Base-by-base conservation (phyloP, 2,113 vertebrate genomes). In the Callipepla californica region DNA sequence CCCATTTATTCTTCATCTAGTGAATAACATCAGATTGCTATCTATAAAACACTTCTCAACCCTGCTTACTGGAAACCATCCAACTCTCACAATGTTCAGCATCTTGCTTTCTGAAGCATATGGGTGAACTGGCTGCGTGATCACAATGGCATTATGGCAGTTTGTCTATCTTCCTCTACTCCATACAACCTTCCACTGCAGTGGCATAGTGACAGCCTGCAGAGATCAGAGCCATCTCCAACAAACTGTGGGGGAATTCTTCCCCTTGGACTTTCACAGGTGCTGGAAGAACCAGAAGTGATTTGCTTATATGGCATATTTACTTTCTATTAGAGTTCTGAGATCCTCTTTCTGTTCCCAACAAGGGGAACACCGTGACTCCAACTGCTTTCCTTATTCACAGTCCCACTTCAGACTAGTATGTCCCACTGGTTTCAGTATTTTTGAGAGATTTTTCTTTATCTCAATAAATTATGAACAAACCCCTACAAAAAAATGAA, bases 291-390 rank as follows among this genome's bases (percentile, higher is more conserved):
- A 11, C 5, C 16, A 48, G 25, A 77, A 61, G 5, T 8, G 25
- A 28, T 91, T 70, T 8, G 0, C 34, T 81, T 14, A 66, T 0
- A 63, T 38, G 12, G 10, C 0, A 0, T 21, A 40, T 21, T 3
- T 73, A 5, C 66, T 74, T 75, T n/a, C 47, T 48, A 81, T 36
- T 2, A 73, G 1, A 51, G 6, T 16, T 76, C 38, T 51, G 53
- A 76, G 28, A 79, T 50, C 5, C 17, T 34, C 5, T 30, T 89
- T 66, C 25, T 32, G 2, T 38, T 88, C 76, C 25, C 36, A 89
- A 9, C 45, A 25, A 73, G 40, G 13, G 73, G 4, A 74, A 36
- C 4, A n/a, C 1, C 12, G 9, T 18, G 30, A 84, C 26, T 61
- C 38, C 26, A 66, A 12, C 3, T 48, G 45, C 36, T 84, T 53